Percentiles rank a stretch among this genome's conserved stretches.
Conservation (phyloP, 2,113 vertebrate species). For the Trinectes maculatus region DNA sequence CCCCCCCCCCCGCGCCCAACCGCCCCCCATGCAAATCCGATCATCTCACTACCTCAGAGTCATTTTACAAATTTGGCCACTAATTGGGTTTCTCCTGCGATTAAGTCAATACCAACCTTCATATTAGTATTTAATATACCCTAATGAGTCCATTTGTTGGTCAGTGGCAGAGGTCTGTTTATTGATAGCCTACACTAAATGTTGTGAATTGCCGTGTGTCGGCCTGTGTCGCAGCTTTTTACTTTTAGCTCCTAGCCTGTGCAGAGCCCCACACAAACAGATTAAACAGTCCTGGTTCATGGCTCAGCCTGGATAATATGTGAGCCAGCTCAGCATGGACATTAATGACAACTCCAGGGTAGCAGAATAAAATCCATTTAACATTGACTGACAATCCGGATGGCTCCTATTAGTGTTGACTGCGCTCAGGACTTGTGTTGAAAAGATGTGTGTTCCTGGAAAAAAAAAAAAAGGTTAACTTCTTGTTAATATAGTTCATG, state of each 20-base stretch:
- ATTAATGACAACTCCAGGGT: slow-evolving; percentile 69
- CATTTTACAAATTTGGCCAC: slow-evolving; percentile 65
- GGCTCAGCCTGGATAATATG: slow-evolving; percentile 66
- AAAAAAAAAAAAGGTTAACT: too few relatives aligned
- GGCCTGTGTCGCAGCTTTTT: slow-evolving; percentile 55
- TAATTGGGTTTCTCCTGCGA: slow-evolving; percentile 76
- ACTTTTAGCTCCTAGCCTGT: slow-evolving; percentile 39
- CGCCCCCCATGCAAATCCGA: slow-evolving; percentile 38
- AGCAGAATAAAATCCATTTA: slow-evolving; percentile 68
- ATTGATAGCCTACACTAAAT: slow-evolving; percentile 73
- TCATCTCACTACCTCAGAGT: slow-evolving; percentile 52
- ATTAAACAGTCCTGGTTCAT: slow-evolving; percentile 63
- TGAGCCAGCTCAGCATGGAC: slow-evolving; percentile 64
- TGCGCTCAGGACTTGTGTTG: slow-evolving; percentile 45
- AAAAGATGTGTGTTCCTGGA: slow-evolving; percentile 46
- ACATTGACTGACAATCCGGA: slow-evolving; percentile 67
- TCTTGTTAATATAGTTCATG: too few relatives aligned
- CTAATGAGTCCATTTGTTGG: slow-evolving; percentile 77
- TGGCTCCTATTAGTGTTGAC: slow-evolving; percentile 57
- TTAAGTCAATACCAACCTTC: slow-evolving; percentile 80
- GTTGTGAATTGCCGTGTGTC: slow-evolving; percentile 64
- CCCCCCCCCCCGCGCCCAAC: background rate
- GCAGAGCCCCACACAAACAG: slow-evolving; percentile 45
- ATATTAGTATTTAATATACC: slow-evolving; percentile 79
- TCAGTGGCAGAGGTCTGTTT: slow-evolving; percentile 71